A percentile compares a stretch with the other conserved stretches of the same genome.
Evolutionary conservation across 1,140 invertebrate genomes (phyloP).

Genomic region (Neodiprion fabricii): DNA sequence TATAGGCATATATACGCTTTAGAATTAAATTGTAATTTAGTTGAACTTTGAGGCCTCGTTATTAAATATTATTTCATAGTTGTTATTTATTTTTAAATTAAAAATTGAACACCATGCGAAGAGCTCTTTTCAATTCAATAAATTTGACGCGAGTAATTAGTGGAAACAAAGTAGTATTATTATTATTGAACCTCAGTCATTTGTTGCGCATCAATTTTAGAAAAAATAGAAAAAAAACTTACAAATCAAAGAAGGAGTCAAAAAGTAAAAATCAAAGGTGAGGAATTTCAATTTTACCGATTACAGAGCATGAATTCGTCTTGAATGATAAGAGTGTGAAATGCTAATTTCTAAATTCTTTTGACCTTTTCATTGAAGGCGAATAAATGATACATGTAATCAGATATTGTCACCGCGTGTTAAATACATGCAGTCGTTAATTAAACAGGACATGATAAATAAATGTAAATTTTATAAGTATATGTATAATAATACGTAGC

Average conservation of each 20-base stretch:
- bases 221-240: neutral
- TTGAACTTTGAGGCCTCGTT: constrained; percentile 36
- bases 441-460: too few relatives aligned
- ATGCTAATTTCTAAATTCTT: too few relatives aligned
- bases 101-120: constrained; percentile 22
- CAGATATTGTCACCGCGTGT: too few relatives aligned
- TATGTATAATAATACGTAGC: too few relatives aligned
- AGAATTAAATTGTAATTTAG: constrained; percentile 39
- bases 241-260: neutral
- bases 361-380: too few relatives aligned
- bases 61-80: constrained; percentile 42
- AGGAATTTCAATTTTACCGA: neutral
- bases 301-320: too few relatives aligned
- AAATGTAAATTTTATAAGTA: too few relatives aligned
- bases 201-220: neutral
- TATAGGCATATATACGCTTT: neutral
- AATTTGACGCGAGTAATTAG: neutral
- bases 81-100: constrained; percentile 46
- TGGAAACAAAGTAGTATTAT: neutral
- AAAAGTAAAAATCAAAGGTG: neutral
- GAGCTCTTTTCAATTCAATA: neutral
- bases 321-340: too few relatives aligned
- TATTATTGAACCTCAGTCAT: neutral
- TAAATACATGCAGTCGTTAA: too few relatives aligned
- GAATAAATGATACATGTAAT: too few relatives aligned